Base-by-base conservation (phyloP, 2,113 vertebrate species). In the Phaethon lepturus region DNA sequence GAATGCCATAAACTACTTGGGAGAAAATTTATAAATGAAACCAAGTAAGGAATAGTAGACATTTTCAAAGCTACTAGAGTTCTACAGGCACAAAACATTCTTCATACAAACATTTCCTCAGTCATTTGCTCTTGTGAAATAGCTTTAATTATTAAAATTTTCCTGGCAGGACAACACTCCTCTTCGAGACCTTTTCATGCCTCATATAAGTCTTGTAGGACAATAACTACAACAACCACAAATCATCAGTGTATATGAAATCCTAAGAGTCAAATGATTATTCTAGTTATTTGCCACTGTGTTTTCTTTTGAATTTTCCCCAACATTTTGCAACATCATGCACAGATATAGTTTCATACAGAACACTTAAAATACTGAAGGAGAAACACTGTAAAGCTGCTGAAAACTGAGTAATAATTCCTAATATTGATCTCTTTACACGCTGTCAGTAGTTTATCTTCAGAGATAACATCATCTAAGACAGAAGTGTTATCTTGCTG, bases 11-110 rank as follows among this genome's bases (percentile, higher is more conserved):
- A 95, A 90, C 75, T 76, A 83, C 67, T 73, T 96, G 78, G 74
- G 94, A 93, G 85, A 53, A 69, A 93, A 80, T 47, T 95, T 66
- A 88, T 64, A 91, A 86, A 89, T 64, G 23, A 95, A 91, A 69
- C 47, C 38, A 80, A 88, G 62, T 31, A 80, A 86, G 33, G 63
- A 94, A 92, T 12, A 93, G 59, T 6, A 81, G 19, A 71, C 35
- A 60, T 75, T 77, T 96, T 92, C 75, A 91, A 89, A 95, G 79
- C 76, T 93, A 75, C 42, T 63, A 42, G 60, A 93, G 69, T 77
- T 93, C 64, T 84, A 86, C 56, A 73, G 23, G 22, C 64, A 73
- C 28, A 85, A 74, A 93, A 64, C 7, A 53, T 38, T 63, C 45
- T 53, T 93, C 45, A 77, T 35, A 55, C 19, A 91, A 94, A 88